Conservation (phyloP, 2,797 vertebrate species). For the Limnodromus scolopaceus region DNA sequence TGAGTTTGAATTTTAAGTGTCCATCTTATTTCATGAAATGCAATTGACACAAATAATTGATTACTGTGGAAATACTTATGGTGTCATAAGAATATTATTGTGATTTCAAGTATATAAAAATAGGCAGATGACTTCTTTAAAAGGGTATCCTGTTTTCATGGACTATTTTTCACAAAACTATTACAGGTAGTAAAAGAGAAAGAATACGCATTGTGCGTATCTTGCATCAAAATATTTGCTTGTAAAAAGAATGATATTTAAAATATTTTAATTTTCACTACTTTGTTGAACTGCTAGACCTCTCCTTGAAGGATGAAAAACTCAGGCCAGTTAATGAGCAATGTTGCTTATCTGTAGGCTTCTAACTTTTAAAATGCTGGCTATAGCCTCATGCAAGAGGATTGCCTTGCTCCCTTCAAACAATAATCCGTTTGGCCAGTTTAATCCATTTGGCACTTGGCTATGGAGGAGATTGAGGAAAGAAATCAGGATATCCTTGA, state of each 20-base stretch:
- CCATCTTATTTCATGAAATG: background rate
- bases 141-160: background rate
- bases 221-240: background rate
- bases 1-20: background rate
- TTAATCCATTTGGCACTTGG: background rate
- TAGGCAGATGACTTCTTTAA: background rate
- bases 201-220: background rate
- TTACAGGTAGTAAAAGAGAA: background rate
- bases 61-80: background rate
- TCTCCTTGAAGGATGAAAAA: background rate
- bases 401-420: background rate
- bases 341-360: background rate
- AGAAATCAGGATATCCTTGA: background rate
- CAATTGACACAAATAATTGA: background rate
- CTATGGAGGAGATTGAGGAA: background rate
- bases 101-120: background rate
- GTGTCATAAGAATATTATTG: background rate
- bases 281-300: background rate
- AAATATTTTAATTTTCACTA: background rate
- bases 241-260: background rate
- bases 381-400: background rate
- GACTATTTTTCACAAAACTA: background rate
- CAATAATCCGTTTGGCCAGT: background rate
- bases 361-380: background rate
- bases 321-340: background rate